phyloP scores from a whole-genome alignment of 2,888 invertebrate species.

The Phyto melanocephala region DNA sequence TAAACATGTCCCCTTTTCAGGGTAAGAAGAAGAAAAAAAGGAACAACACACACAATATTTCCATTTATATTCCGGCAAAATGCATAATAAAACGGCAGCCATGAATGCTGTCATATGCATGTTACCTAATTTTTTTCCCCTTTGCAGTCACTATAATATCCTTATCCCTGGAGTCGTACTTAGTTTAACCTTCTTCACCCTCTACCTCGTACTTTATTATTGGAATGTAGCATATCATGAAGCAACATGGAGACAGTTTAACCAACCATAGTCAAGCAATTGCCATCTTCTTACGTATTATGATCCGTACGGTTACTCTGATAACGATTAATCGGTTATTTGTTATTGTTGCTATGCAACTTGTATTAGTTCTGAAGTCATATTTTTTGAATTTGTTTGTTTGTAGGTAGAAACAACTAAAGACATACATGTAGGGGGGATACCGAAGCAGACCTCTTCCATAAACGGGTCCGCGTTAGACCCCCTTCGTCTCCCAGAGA shows the following conservation, averaged over 20 bases:
- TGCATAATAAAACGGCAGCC: conserved; percentile 58
- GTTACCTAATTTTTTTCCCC: conserved; percentile 57
- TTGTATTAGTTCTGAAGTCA: too few species aligned
- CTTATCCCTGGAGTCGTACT: conserved; percentile 40
- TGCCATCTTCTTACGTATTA: conserved; percentile 12
- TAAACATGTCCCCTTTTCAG: conserved; percentile 17
- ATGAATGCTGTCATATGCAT: conserved; percentile 64
- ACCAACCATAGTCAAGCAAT: conserved; percentile 45
- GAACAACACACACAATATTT: conserved; percentile 17
- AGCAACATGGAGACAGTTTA: conserved; percentile 46
- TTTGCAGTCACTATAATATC: conserved; percentile 35
- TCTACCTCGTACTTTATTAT: conserved; percentile 16
- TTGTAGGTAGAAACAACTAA: too few species aligned
- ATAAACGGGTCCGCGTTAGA: too few species aligned
- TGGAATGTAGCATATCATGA: conserved; percentile 42
- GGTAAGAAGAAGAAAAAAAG: background rate
- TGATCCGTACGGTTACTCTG: background rate
- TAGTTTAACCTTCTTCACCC: conserved; percentile 49
- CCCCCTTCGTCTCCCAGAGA: too few species aligned
- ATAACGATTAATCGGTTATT: conserved; percentile 15
- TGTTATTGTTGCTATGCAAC: too few species aligned
- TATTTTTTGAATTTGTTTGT: too few species aligned
- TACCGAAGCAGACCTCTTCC: too few species aligned
- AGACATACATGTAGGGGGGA: too few species aligned
- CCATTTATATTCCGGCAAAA: conserved; percentile 46